Percentiles rank a stretch among this genome's conserved stretches.
phyloP scores from a whole-genome alignment of 2,888 invertebrate genomes.

The Chelonus formosanus region DNA sequence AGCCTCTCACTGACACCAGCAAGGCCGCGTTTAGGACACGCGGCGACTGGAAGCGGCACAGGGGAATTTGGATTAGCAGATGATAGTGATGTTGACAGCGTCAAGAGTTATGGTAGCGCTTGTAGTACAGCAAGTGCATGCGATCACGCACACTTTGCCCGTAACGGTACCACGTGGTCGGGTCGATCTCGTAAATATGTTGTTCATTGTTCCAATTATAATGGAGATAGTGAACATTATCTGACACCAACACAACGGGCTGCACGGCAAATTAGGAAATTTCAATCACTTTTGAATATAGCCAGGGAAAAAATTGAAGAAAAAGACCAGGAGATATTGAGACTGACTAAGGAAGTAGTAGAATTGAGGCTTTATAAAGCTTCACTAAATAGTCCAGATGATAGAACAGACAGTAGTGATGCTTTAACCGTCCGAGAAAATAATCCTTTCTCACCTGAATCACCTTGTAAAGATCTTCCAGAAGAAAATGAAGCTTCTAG shows the following conservation, averaged over 20 bases:
- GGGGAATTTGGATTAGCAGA: slow-evolving; percentile 58
- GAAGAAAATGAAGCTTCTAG: slow-evolving; percentile 64
- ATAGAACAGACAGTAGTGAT: slow-evolving; percentile 81
- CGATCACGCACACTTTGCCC: slow-evolving; percentile 84
- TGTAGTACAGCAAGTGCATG: slow-evolving; percentile 80
- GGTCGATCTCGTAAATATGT: slow-evolving; percentile 74
- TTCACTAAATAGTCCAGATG: slow-evolving; percentile 80
- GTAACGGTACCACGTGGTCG: slow-evolving; percentile 71
- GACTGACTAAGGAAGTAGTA: slow-evolving; percentile 80
- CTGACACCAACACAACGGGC: slow-evolving; percentile 89
- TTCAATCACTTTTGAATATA: slow-evolving; percentile 74
- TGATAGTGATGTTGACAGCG: slow-evolving; percentile 77
- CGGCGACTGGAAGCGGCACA: slow-evolving; percentile 40
- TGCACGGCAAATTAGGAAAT: slow-evolving; percentile 79
- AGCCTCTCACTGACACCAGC: slow-evolving; percentile 62
- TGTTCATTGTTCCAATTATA: slow-evolving; percentile 84
- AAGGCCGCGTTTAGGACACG: slow-evolving; percentile 52
- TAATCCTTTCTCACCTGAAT: slow-evolving; percentile 68
- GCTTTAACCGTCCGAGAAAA: slow-evolving; percentile 79
- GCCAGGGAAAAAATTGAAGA: slow-evolving; percentile 81
- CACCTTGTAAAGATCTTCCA: slow-evolving; percentile 68
- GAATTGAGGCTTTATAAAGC: slow-evolving; percentile 83
- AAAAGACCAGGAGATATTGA: slow-evolving; percentile 83
- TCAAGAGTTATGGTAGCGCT: slow-evolving; percentile 81
- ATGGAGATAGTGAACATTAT: slow-evolving; percentile 82